Percentiles rank a stretch among this genome's conserved stretches.
These are phyloP conservation scores for Oreochromis spilurus DNA, from an alignment of 2,113 vertebrate genomes.

Conservation along the genomic window DNA sequence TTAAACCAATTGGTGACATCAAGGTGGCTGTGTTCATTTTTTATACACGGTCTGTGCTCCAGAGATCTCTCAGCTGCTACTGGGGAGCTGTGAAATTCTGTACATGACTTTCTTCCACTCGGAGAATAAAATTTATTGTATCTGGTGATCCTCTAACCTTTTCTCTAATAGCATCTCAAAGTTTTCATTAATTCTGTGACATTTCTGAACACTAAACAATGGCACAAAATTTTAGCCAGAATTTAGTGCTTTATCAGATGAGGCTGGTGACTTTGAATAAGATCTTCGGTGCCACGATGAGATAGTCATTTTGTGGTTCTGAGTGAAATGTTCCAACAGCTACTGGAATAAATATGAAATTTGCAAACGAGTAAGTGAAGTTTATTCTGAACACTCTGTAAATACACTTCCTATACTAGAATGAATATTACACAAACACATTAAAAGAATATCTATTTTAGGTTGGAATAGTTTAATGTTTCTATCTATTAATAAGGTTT, in stretches of 20 bases:
- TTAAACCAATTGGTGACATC: neutral
- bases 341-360: neutral
- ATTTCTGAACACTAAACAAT: neutral
- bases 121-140: rapidly evolving
- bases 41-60: neutral
- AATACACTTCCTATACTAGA: neutral
- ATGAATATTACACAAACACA: neutral
- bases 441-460: neutral
- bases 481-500: neutral
- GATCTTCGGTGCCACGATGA: neutral
- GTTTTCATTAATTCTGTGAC: neutral
- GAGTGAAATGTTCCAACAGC: neutral
- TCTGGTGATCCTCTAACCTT: neutral
- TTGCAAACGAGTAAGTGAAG: neutral
- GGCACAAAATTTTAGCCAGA: rapidly evolving
- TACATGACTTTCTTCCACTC: neutral
- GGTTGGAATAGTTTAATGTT: rapidly evolving
- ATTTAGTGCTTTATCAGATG: neutral
- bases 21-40: neutral
- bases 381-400: neutral
- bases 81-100: neutral
- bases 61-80: neutral
- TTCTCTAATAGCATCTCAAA: neutral
- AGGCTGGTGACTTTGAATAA: neutral
- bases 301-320: neutral